Conservation (phyloP, 2,888 invertebrate genomes). For the Sthenelais limicola region DNA sequence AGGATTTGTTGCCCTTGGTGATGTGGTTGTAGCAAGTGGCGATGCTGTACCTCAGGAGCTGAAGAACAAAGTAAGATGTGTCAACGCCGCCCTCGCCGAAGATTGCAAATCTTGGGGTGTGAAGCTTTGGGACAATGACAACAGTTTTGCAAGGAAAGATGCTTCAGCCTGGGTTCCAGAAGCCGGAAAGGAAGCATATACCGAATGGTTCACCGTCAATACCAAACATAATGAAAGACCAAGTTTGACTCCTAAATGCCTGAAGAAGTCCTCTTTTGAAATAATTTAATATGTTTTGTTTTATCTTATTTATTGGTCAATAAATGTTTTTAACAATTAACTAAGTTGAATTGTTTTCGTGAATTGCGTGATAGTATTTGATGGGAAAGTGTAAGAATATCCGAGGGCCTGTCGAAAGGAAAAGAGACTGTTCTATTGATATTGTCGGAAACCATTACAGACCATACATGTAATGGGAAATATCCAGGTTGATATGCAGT, state of each 20-base stretch:
- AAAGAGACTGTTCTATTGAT: too few species aligned
- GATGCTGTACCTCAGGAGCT: neutral
- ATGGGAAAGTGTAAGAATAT: too few species aligned
- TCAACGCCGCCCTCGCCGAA: neutral
- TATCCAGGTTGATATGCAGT: too few species aligned
- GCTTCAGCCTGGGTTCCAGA: neutral
- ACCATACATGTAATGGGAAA: too few species aligned
- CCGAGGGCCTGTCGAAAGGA: too few species aligned
- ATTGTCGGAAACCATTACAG: too few species aligned
- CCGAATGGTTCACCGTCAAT: neutral
- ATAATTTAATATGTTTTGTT: too few species aligned
- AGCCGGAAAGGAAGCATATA: neutral
- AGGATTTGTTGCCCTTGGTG: constrained; percentile 1
- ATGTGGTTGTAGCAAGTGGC: neutral
- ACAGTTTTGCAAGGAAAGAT: constrained; percentile 8
- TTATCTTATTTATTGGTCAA: too few species aligned
- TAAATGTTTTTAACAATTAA: too few species aligned
- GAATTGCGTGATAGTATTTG: too few species aligned
- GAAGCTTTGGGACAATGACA: constrained; percentile 16
- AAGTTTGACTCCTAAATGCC: neutral
- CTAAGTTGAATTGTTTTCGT: too few species aligned
- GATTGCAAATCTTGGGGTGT: neutral
- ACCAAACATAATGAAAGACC: constrained; percentile 10
- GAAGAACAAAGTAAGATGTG: neutral
- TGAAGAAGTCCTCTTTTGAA: constrained; percentile 8